Evolutionary conservation across 2,113 vertebrate genomes (phyloP).

Genomic region (Lates calcarifer): DNA sequence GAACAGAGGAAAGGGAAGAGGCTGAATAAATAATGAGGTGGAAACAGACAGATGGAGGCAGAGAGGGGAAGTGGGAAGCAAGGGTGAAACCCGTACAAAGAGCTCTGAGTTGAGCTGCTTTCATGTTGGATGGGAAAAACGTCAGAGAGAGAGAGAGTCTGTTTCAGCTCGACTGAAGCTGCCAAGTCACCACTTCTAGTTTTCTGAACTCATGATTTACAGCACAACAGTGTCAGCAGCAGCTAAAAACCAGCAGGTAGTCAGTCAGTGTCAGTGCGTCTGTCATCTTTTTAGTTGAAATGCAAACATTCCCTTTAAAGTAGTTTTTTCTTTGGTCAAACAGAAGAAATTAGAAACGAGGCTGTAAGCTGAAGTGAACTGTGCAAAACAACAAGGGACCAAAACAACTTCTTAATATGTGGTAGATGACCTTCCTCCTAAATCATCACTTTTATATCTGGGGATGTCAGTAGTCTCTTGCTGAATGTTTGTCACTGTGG

Average conservation of each 20-base stretch:
- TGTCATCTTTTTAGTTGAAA: neutral
- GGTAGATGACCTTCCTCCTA: too few relatives aligned
- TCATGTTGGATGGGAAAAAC: neutral
- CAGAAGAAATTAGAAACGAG: neutral
- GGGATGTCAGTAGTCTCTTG: too few relatives aligned
- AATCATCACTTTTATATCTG: too few relatives aligned
- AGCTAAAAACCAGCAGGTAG: conserved; percentile 15
- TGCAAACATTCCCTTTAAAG: neutral
- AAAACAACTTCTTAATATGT: neutral
- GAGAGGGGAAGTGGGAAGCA: neutral
- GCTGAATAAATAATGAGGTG: conserved; percentile 40
- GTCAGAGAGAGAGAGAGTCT: neutral
- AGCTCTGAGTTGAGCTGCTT: neutral
- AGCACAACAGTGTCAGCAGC: neutral
- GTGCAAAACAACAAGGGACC: neutral
- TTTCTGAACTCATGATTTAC: neutral
- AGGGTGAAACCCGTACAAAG: neutral
- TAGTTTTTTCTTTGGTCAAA: neutral
- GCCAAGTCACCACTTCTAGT: neutral
- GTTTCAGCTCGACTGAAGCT: neutral
- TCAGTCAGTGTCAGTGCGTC: too few relatives aligned
- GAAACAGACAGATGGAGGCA: conserved; percentile 18
- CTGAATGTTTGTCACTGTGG: too few relatives aligned
- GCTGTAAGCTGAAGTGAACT: neutral
- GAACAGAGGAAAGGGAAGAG: conserved; percentile 21